Conservation (phyloP, 2,113 vertebrate genomes). For the Zingel zingel region DNA sequence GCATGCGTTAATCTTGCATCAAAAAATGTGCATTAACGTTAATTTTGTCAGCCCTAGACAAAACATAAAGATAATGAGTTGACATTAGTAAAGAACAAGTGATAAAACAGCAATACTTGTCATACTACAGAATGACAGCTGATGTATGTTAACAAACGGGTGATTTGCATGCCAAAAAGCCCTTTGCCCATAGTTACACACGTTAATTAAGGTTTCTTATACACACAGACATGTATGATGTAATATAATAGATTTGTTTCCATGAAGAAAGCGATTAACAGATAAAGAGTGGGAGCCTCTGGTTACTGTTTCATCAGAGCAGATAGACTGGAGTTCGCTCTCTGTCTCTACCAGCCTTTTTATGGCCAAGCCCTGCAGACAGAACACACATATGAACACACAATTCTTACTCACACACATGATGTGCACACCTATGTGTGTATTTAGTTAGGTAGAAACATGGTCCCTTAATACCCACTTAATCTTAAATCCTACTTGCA, state of each 20-base stretch:
- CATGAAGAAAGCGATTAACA: constrained; percentile 29
- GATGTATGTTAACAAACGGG: not conserved
- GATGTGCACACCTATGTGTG: not conserved
- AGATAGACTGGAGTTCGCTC: constrained; percentile 28
- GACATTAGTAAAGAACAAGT: constrained; percentile 13
- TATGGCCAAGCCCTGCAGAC: constrained; percentile 17
- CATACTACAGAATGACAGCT: constrained; percentile 29
- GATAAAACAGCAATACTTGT: constrained; percentile 21
- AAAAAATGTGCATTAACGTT: too few species aligned
- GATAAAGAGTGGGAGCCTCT: constrained; percentile 51
- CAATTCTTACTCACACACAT: not conserved
- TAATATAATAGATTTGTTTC: constrained; percentile 67
- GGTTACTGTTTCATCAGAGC: constrained; percentile 56
- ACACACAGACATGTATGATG: not conserved
- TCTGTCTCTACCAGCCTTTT: constrained; percentile 13
- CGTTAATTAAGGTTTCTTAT: not conserved
- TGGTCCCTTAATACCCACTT: not conserved
- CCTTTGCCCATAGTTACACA: constrained; percentile 5
- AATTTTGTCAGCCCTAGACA: too few species aligned
- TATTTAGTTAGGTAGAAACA: not conserved
- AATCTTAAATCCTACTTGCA: constrained; percentile 6
- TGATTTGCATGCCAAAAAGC: constrained; percentile 10
- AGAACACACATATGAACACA: not conserved
- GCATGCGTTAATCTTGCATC: too few species aligned
- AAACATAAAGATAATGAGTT: constrained; percentile 10